phyloP scores from a whole-genome alignment of 2,888 invertebrate species.

The Diabrotica balteata region DNA sequence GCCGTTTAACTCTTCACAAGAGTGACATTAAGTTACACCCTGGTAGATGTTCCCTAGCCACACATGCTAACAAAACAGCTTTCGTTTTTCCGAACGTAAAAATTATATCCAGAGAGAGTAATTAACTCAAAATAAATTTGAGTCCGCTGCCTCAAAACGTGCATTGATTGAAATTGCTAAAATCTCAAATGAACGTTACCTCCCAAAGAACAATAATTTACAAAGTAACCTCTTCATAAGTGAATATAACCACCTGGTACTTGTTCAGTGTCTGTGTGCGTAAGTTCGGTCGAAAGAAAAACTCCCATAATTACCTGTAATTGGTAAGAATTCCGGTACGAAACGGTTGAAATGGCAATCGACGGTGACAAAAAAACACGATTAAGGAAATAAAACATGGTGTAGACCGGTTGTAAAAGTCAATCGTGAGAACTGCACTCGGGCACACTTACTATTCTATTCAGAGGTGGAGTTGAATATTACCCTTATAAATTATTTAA shows the following conservation, averaged over 20 bases:
- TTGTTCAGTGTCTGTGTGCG: conserved; percentile 19
- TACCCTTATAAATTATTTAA: too few relatives aligned
- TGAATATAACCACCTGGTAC: conserved; percentile 22
- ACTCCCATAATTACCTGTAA: conserved; percentile 52
- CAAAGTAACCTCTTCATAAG: too few relatives aligned
- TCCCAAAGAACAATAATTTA: conserved; percentile 1
- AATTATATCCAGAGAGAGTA: too few relatives aligned
- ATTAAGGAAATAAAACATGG: conserved; percentile 50
- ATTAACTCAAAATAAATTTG: too few relatives aligned
- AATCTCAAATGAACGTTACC: neutral
- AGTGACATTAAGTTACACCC: too few relatives aligned
- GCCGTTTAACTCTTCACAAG: too few relatives aligned
- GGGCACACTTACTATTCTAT: conserved; percentile 11
- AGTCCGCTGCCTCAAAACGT: neutral
- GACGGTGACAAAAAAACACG: conserved; percentile 50
- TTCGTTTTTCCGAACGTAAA: too few relatives aligned
- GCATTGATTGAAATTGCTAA: neutral
- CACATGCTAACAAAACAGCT: too few relatives aligned
- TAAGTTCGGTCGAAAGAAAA: conserved; percentile 27
- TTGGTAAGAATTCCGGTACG: conserved; percentile 54
- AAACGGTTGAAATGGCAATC: conserved; percentile 50
- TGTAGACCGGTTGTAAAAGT: conserved; percentile 41
- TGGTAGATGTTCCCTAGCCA: too few relatives aligned
- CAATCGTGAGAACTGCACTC: conserved; percentile 50
- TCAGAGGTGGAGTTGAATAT: neutral